These are phyloP conservation scores for Cydia amplana DNA, from an alignment of 1,140 invertebrate species.

Conservation along the genomic window DNA sequence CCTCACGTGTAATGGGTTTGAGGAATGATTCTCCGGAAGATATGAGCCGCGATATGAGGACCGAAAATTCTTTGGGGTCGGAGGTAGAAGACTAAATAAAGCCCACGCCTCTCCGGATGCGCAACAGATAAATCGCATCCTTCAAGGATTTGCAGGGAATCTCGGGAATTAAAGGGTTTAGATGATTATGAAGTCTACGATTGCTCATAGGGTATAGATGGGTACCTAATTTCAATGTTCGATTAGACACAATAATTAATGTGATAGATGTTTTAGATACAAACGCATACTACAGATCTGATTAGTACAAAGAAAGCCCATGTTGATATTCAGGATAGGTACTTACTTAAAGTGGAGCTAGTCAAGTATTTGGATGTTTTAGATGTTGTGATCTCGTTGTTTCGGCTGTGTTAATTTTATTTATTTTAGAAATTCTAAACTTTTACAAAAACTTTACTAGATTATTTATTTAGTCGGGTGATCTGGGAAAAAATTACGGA, in stretches of 20 bases:
- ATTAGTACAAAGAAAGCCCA: constrained; percentile 28
- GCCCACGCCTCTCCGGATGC: neutral
- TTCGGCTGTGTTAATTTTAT: constrained; percentile 64
- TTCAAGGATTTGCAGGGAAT: neutral
- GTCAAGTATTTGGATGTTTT: constrained; percentile 39
- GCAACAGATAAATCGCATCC: neutral
- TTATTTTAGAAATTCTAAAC: constrained; percentile 42
- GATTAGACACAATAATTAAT: constrained; percentile 27
- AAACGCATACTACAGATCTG: constrained; percentile 14
- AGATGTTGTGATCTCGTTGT: constrained; percentile 58
- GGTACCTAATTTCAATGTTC: neutral
- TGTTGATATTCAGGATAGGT: constrained; percentile 23
- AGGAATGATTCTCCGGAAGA: constrained; percentile 68
- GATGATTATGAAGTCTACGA: neutral
- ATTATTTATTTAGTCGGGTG: neutral
- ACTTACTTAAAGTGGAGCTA: constrained; percentile 21
- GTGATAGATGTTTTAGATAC: constrained; percentile 31
- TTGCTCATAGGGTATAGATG: constrained; percentile 10
- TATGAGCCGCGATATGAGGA: constrained; percentile 62
- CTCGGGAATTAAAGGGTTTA: constrained; percentile 2
- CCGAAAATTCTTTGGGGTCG: constrained; percentile 64
- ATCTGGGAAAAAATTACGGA: neutral
- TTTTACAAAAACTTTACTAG: constrained; percentile 32
- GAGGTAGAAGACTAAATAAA: constrained; percentile 61
- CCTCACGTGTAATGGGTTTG: constrained; percentile 54